Conservation (phyloP, 2,113 vertebrate genomes). For the Lepus europaeus region DNA sequence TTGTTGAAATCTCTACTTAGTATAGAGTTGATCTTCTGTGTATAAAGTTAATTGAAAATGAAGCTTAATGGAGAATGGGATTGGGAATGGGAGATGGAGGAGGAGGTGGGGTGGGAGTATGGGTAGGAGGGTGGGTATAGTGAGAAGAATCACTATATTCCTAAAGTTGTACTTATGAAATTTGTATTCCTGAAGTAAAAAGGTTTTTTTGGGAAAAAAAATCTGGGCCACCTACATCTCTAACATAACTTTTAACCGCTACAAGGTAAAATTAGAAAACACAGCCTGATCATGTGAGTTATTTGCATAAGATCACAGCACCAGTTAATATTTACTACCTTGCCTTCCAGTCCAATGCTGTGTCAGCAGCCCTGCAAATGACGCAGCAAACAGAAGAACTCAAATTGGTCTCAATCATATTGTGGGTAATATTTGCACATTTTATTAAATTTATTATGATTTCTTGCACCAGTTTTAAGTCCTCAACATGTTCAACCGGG, state of each 20-base stretch:
- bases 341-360: neutral
- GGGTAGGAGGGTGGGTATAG: no score
- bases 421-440: neutral
- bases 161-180: no score
- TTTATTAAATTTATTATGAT: neutral
- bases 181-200: no score
- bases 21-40: no score
- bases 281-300: neutral
- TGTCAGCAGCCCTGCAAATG: neutral
- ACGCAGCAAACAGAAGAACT: neutral
- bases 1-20: no score
- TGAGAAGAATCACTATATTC: no score
- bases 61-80: no score
- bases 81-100: no score
- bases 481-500: neutral
- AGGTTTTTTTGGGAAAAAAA: no score
- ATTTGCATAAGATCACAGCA: neutral
- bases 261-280: constrained; percentile 40
- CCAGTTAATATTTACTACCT: neutral
- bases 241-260: neutral
- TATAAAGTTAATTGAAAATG: no score
- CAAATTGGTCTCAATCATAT: neutral
- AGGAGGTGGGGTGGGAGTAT: no score
- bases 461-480: neutral
- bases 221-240: no score